Evolutionary conservation across 1,140 invertebrate genomes (phyloP).

Genomic region (Diuraphis noxia): DNA sequence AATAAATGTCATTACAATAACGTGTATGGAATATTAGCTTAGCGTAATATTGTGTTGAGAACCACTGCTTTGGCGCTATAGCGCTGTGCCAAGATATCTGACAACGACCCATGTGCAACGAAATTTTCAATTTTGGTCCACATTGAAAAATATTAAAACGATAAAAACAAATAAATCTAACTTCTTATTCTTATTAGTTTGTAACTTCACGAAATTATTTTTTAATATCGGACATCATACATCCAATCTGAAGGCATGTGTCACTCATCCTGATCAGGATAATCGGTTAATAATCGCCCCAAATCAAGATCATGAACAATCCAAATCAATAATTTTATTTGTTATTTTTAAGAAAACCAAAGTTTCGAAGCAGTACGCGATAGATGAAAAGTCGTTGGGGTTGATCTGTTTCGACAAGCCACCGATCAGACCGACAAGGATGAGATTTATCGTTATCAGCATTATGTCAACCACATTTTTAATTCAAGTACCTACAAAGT

Average conservation of each 20-base stretch:
- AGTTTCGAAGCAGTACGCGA: background rate
- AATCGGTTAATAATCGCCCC: background rate
- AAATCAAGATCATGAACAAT: background rate
- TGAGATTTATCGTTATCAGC: background rate
- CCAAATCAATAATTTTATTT: background rate
- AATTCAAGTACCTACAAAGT: background rate
- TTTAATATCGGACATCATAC: no score
- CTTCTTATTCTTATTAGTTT: background rate
- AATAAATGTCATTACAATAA: background rate
- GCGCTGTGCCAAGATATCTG: background rate
- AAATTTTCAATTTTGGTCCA: background rate
- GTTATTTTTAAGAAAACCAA: background rate
- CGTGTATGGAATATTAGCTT: no score
- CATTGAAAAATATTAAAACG: background rate
- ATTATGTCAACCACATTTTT: background rate
- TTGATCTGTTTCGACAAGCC: background rate
- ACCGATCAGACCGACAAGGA: background rate
- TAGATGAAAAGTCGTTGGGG: background rate
- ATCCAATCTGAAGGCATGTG: background rate
- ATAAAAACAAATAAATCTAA: no score
- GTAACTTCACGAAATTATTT: no score
- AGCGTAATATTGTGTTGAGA: background rate
- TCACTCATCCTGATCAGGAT: no score
- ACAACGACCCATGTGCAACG: background rate
- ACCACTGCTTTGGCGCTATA: background rate